Conservation (phyloP, 2,797 vertebrate species). For the Mallotus villosus region DNA sequence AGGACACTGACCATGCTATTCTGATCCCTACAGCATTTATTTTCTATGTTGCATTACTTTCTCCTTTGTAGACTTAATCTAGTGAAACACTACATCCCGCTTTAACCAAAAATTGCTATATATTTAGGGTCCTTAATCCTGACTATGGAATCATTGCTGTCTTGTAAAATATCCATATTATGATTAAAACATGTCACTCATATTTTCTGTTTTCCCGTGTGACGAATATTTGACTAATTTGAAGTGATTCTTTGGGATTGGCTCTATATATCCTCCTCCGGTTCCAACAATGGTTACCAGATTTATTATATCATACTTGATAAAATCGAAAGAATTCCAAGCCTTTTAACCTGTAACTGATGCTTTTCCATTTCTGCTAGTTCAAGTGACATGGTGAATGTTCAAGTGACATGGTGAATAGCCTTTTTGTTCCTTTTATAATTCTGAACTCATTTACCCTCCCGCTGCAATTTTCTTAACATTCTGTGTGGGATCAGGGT, state of each 20-base stretch:
- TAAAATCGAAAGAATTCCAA: not conserved
- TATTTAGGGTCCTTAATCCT: too few species aligned
- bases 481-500: not conserved
- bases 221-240: not conserved
- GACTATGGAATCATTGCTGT: too few species aligned
- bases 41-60: not conserved
- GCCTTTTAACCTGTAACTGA: not conserved
- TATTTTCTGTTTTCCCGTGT: too few species aligned
- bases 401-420: not conserved
- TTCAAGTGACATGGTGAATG: not conserved
- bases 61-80: not conserved
- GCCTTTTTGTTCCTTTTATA: not conserved
- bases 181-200: too few species aligned
- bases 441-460: not conserved
- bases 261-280: not conserved
- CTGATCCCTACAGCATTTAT: not conserved
- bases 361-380: not conserved
- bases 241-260: not conserved
- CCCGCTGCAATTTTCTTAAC: not conserved
- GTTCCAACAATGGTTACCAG: not conserved
- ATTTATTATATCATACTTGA: not conserved
- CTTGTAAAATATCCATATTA: too few species aligned
- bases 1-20: slow-evolving; percentile 32
- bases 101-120: not conserved
- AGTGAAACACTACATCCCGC: not conserved